Conservation (phyloP, 1,140 invertebrate genomes). For the Akabosia matsudoensis region DNA sequence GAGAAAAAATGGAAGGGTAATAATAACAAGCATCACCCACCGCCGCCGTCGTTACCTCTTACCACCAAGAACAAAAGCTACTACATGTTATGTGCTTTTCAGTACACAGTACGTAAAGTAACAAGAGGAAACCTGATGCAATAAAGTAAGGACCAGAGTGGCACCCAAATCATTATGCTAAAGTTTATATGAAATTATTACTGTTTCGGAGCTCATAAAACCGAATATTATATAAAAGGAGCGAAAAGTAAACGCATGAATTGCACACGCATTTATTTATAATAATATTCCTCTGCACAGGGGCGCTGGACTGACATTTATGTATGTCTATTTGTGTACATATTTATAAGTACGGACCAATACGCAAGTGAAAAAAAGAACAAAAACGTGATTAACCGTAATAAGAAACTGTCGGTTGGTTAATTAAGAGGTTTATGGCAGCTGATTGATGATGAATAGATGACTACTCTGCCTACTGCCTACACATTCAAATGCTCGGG, state of each 20-base stretch:
- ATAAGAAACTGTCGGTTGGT: constrained; percentile 22
- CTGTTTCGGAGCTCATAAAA: too few species aligned
- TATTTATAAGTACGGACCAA: too few species aligned
- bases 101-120: too few species aligned
- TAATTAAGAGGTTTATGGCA: constrained; percentile 25
- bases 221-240: too few species aligned
- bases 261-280: neutral
- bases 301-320: too few species aligned
- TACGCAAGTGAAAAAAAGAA: neutral
- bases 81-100: neutral
- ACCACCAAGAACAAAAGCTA: neutral
- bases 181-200: too few species aligned
- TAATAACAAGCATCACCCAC: neutral
- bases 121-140: too few species aligned
- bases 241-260: neutral
- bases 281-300: neutral
- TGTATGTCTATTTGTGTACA: too few species aligned
- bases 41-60: neutral
- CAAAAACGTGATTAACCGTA: constrained; percentile 24
- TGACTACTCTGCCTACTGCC: neutral
- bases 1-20: constrained; percentile 17
- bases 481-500: neutral
- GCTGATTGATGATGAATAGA: constrained; percentile 25
- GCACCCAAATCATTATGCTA: too few species aligned
- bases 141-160: too few species aligned